These are phyloP conservation scores for Astyanax mexicanus DNA, from an alignment of 2,797 vertebrate genomes.

Conservation along the genomic window DNA sequence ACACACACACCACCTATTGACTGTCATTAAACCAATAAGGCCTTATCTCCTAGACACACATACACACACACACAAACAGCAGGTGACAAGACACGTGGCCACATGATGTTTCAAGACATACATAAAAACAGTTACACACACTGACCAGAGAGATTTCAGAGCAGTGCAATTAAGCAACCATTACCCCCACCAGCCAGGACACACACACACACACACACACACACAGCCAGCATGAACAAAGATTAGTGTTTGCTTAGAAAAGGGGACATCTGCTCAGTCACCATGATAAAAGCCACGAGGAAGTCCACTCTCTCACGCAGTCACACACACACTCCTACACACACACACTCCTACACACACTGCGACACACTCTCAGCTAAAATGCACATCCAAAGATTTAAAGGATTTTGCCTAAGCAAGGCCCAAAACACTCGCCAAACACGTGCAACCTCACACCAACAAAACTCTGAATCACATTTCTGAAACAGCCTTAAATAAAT, in stretches of 20 bases:
- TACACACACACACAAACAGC: constrained; percentile 7
- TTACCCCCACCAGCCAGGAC: not conserved
- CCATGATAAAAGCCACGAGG: constrained; percentile 24
- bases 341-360: too few relatives aligned
- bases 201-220: not conserved
- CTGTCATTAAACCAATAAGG: not conserved
- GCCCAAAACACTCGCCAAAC: too few relatives aligned
- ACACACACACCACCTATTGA: too few relatives aligned
- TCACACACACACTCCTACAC: constrained; percentile 1
- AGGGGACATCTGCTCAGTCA: constrained; percentile 40
- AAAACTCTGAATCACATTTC: not conserved
- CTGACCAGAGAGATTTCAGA: constrained; percentile 14
- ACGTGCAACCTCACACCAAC: not conserved
- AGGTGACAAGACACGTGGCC: not conserved
- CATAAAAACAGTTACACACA: not conserved
- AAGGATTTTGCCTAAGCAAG: constrained; percentile 35
- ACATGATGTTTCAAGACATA: not conserved
- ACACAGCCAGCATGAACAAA: constrained; percentile 19
- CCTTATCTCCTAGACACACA: not conserved
- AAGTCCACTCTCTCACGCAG: constrained; percentile 1
- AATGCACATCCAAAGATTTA: constrained; percentile 37
- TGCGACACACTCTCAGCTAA: constrained; percentile 8
- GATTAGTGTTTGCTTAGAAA: constrained; percentile 35
- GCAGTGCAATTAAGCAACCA: constrained; percentile 27
- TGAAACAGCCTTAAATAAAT: not conserved